Percentiles rank a stretch among this genome's conserved stretches.
These are phyloP conservation scores for Tetramorium bicarinatum DNA, from an alignment of 2,888 invertebrate species.

Conservation along the genomic window DNA sequence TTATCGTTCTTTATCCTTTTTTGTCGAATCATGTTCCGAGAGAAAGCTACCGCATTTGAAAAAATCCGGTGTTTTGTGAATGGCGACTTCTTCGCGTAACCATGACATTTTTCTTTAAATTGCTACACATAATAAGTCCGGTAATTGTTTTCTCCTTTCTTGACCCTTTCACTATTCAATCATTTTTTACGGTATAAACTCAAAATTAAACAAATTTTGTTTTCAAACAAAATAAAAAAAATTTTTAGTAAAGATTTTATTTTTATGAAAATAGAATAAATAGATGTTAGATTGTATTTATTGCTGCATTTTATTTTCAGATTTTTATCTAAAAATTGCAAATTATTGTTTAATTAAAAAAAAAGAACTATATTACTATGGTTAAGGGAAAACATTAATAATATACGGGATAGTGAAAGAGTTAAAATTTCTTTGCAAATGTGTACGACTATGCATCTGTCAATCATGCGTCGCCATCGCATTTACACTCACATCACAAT, in stretches of 20 bases:
- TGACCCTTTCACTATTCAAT: not conserved
- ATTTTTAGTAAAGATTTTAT: not conserved
- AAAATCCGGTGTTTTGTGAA: slow-evolving; percentile 52
- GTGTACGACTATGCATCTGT: slow-evolving; percentile 19
- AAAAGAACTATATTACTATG: not conserved
- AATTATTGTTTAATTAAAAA: not conserved
- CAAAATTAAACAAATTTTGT: not conserved
- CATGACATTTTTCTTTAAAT: slow-evolving; percentile 70
- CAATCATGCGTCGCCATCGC: slow-evolving; percentile 27
- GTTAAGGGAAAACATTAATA: not conserved
- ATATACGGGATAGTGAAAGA: not conserved
- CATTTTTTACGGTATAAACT: not conserved
- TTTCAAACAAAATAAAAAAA: not conserved
- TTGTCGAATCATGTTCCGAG: slow-evolving; percentile 17
- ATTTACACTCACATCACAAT: slow-evolving; percentile 24
- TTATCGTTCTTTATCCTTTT: slow-evolving; percentile 25
- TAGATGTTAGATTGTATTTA: not conserved
- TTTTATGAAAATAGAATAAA: not conserved
- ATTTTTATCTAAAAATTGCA: not conserved
- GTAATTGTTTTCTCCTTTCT: not conserved
- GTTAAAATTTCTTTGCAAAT: slow-evolving; percentile 13
- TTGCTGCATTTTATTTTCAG: slow-evolving; percentile 2
- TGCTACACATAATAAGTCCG: slow-evolving; percentile 5
- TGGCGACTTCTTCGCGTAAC: slow-evolving; percentile 60
- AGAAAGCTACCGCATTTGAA: slow-evolving; percentile 57